Evolutionary conservation across 2,888 invertebrate species (phyloP).

Genomic region (Drosophila nr. medialis): DNA sequence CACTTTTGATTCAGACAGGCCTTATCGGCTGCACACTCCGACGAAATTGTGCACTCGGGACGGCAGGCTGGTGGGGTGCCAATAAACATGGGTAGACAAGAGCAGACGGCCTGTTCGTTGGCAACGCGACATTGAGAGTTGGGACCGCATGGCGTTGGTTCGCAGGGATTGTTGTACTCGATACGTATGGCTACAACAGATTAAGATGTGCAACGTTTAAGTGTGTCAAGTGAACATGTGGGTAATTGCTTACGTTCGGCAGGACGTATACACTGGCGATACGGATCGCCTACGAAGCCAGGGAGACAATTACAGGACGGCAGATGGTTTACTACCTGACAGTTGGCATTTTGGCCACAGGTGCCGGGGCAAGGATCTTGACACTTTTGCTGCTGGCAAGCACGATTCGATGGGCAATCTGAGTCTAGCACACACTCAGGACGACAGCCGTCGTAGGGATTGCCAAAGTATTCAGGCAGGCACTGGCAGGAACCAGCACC

Average conservation of each 20-base stretch:
- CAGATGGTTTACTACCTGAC: constrained; percentile 90
- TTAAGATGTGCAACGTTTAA: constrained; percentile 7
- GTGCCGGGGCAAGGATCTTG: constrained; percentile 92
- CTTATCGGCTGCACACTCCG: constrained; percentile 90
- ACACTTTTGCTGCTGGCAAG: constrained; percentile 90
- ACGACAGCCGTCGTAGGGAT: constrained; percentile 91
- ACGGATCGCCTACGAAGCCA: constrained; percentile 91
- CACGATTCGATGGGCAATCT: constrained; percentile 89
- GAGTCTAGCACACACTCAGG: constrained; percentile 91
- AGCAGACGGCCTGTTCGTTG: constrained; percentile 90
- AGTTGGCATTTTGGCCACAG: constrained; percentile 90
- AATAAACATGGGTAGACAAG: constrained; percentile 89
- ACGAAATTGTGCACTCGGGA: constrained; percentile 91
- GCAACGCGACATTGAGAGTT: constrained; percentile 90
- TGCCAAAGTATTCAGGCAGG: constrained; percentile 90
- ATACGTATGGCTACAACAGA: constrained; percentile 77
- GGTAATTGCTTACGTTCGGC: constrained; percentile 86
- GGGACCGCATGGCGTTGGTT: constrained; percentile 90
- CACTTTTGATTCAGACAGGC: constrained; percentile 93
- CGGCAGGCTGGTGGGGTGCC: constrained; percentile 91
- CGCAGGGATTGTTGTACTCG: constrained; percentile 87
- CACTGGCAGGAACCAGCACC: constrained; percentile 90
- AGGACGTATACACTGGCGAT: constrained; percentile 86
- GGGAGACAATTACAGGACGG: constrained; percentile 89
- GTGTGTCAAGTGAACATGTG: background rate